phyloP scores from a whole-genome alignment of 2,113 vertebrate genomes.

The Vulpes ferrilata region DNA sequence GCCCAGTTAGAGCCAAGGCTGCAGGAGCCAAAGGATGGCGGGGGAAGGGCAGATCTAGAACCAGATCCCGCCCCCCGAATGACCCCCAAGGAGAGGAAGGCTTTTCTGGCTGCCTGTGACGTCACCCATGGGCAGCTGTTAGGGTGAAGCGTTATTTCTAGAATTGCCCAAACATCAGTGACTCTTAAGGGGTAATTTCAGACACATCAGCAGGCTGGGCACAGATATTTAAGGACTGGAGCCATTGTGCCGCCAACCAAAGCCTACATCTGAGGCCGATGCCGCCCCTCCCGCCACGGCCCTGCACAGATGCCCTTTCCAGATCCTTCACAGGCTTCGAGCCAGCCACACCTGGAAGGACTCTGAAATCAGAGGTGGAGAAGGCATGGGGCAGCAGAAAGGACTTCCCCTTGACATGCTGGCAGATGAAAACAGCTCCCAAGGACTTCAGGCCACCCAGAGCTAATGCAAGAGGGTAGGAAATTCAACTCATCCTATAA shows the following conservation, averaged over 20 bases:
- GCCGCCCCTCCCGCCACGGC: neutral
- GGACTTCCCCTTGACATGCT: neutral
- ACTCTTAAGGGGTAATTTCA: constrained; percentile 47
- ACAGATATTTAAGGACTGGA: constrained; percentile 59
- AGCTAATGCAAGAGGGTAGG: neutral
- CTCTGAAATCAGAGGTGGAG: neutral
- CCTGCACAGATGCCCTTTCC: neutral
- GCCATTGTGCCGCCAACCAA: neutral
- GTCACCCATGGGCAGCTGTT: constrained; percentile 54
- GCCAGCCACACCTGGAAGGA: neutral
- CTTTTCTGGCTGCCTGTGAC: constrained; percentile 25
- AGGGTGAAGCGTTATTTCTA: constrained; percentile 64
- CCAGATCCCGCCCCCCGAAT: neutral
- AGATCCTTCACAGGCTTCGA: neutral
- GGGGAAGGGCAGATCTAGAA: neutral
- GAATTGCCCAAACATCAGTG: constrained; percentile 36
- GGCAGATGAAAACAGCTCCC: neutral
- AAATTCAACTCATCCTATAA: neutral
- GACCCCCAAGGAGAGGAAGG: neutral
- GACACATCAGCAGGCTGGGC: constrained; percentile 19
- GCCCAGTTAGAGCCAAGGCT: neutral
- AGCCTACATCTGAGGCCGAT: neutral
- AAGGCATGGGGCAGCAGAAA: neutral
- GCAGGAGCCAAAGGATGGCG: neutral
- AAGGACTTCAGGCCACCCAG: neutral